These are phyloP conservation scores for Aurelia aurita complex sp. Pacific DNA, from an alignment of 30 jellyfish, hydroid and myxozoan species.

Conservation along the genomic window DNA sequence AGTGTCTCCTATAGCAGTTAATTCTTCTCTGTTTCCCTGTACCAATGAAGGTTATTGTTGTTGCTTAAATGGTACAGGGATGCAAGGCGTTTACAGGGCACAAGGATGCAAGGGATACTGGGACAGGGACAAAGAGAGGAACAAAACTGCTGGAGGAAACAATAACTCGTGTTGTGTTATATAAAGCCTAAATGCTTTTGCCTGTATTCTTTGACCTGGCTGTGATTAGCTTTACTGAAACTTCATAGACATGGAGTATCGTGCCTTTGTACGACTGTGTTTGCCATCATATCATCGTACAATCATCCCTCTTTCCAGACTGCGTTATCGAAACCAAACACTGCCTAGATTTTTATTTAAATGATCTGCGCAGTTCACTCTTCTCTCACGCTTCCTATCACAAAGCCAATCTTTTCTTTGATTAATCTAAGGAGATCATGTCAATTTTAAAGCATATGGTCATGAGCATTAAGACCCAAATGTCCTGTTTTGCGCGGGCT, in stretches of 20 bases:
- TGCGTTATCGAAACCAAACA: conserved; percentile 29
- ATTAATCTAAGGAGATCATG: conserved; percentile 17
- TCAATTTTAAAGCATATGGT: conserved; percentile 28
- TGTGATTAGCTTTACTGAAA: neutral
- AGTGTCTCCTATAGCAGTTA: too few relatives aligned
- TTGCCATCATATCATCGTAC: conserved; percentile 28
- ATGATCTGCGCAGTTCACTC: conserved; percentile 32
- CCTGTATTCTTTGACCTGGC: too few relatives aligned
- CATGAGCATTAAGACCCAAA: conserved; percentile 11
- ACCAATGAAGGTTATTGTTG: too few relatives aligned
- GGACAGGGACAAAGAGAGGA: too few relatives aligned
- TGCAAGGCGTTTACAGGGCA: too few relatives aligned
- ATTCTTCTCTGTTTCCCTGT: too few relatives aligned
- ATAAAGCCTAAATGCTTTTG: too few relatives aligned
- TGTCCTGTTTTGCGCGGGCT: conserved; percentile 19
- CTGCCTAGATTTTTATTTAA: conserved; percentile 13
- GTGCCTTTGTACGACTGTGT: conserved; percentile 12
- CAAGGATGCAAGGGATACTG: too few relatives aligned
- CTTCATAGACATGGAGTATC: neutral
- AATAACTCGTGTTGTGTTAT: too few relatives aligned
- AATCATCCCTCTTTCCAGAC: conserved; percentile 11
- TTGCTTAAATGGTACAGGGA: too few relatives aligned
- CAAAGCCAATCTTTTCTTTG: conserved; percentile 41
- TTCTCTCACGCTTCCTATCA: conserved; percentile 11
- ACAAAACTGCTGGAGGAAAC: too few relatives aligned